Evolutionary conservation across 2,113 vertebrate species (phyloP).

Genomic region (Etia nguti): DNA sequence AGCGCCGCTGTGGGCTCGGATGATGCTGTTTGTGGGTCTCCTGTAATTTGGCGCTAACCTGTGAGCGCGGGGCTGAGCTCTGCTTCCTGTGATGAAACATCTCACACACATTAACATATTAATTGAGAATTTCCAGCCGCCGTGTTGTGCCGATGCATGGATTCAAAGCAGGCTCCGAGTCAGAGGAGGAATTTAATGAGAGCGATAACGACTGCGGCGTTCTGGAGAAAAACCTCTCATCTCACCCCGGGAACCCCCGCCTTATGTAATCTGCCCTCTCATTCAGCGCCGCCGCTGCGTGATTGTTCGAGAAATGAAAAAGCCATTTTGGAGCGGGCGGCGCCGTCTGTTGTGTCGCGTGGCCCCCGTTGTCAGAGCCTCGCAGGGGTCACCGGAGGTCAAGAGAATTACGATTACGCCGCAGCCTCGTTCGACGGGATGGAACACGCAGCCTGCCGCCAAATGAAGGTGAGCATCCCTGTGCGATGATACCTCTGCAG

Average conservation of each 20-base stretch:
- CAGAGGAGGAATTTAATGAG: constrained; percentile 22
- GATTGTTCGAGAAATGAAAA: constrained; percentile 80
- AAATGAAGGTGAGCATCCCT: neutral
- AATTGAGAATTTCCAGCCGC: constrained; percentile 51
- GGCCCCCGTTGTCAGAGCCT: constrained; percentile 65
- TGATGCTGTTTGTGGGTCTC: neutral
- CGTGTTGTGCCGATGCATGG: constrained; percentile 12
- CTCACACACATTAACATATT: constrained; percentile 65
- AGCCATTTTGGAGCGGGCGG: constrained; percentile 66
- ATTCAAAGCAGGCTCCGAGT: constrained; percentile 38
- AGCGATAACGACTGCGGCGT: neutral
- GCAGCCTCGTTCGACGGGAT: constrained; percentile 50
- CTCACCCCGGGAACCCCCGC: constrained; percentile 22
- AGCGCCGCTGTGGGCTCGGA: neutral
- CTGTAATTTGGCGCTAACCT: neutral
- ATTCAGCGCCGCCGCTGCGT: constrained; percentile 57
- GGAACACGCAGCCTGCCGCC: neutral
- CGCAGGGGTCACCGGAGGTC: constrained; percentile 65
- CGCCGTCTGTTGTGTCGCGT: constrained; percentile 59
- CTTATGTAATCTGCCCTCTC: constrained; percentile 63
- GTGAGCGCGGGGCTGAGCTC: neutral
- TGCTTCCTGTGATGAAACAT: neutral
- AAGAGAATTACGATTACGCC: constrained; percentile 70
- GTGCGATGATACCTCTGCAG: constrained; percentile 40
- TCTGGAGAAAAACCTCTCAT: constrained; percentile 44